These are phyloP conservation scores for Doryteuthis pealeii DNA, from an alignment of 1,140 invertebrate species.

Conservation along the genomic window DNA sequence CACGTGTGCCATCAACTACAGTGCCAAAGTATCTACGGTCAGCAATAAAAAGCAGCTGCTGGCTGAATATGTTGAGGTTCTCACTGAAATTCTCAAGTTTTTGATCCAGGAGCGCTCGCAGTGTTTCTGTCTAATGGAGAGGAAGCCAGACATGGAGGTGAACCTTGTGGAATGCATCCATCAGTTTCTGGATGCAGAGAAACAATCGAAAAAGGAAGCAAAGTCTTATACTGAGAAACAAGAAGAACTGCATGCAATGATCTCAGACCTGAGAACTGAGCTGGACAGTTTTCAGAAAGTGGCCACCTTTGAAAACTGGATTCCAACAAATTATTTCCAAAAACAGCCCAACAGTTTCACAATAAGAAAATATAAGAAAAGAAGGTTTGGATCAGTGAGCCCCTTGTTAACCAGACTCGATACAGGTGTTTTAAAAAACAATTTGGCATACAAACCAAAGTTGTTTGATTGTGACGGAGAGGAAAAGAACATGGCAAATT, in stretches of 20 bases:
- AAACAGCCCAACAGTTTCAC: neutral
- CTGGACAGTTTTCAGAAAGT: neutral
- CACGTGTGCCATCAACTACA: neutral
- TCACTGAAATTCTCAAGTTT: neutral
- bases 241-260: neutral
- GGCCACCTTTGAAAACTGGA: neutral
- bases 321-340: neutral
- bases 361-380: neutral
- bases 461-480: too few relatives aligned
- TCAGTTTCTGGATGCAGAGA: neutral
- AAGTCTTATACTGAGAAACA: neutral
- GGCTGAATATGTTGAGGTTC: neutral
- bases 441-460: too few relatives aligned
- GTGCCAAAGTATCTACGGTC: neutral
- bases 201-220: neutral
- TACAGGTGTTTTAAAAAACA: too few relatives aligned
- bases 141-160: neutral
- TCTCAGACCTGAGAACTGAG: neutral
- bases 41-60: neutral
- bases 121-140: neutral
- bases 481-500: too few relatives aligned
- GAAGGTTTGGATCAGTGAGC: too few relatives aligned
- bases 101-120: neutral
- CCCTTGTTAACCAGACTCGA: too few relatives aligned
- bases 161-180: constrained; percentile 1